These are phyloP conservation scores for Syngnathoides biaculeatus DNA, from an alignment of 2,113 vertebrate genomes.

Conservation along the genomic window DNA sequence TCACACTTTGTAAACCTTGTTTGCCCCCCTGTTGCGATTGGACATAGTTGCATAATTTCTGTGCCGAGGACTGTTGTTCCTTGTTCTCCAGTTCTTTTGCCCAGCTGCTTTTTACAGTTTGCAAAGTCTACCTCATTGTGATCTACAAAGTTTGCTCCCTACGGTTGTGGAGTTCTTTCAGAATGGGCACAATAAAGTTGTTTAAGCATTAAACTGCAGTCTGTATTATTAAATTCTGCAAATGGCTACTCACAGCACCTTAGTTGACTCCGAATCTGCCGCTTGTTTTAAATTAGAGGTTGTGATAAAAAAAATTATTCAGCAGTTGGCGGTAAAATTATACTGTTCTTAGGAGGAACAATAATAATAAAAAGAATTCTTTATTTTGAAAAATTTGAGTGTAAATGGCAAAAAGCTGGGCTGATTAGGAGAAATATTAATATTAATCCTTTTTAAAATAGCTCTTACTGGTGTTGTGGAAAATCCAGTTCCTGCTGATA, in stretches of 20 bases:
- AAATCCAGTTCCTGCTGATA: no score
- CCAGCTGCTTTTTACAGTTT: slow-evolving; percentile 94
- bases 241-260: not conserved
- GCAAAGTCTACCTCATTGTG: slow-evolving; percentile 99
- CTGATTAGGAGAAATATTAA: no score
- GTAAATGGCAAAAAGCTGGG: no score
- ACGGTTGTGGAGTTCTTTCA: slow-evolving; percentile 92
- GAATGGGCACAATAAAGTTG: slow-evolving; percentile 99
- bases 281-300: not conserved
- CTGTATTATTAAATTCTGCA: slow-evolving; percentile 8
- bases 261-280: not conserved
- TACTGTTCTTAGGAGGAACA: no score
- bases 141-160: slow-evolving; percentile 93
- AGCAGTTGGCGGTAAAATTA: no score
- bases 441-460: no score
- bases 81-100: slow-evolving; percentile 70
- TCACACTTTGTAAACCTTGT: slow-evolving; percentile 67
- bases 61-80: slow-evolving; percentile 91
- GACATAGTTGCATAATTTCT: slow-evolving; percentile 79
- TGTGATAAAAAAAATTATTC: no score
- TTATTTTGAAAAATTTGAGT: no score
- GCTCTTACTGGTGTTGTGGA: no score
- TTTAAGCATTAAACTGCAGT: slow-evolving; percentile 84
- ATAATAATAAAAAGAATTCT: no score
- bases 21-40: slow-evolving; percentile 72